These are phyloP conservation scores for Andrena camellia DNA, from an alignment of 2,888 invertebrate species.

Conservation along the genomic window DNA sequence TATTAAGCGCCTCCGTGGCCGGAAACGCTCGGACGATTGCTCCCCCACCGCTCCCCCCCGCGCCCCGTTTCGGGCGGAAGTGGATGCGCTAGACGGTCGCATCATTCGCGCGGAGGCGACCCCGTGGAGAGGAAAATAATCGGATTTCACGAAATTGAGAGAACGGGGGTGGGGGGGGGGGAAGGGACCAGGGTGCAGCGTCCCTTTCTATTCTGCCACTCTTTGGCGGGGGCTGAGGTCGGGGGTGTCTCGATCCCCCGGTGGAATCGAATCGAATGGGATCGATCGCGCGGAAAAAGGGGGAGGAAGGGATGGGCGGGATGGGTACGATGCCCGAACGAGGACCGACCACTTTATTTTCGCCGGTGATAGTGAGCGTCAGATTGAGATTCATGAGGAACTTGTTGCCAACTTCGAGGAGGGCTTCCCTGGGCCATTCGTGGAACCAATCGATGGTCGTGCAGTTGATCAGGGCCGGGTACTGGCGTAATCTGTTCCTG, in stretches of 20 bases:
- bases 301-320: background rate
- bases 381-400: conserved; percentile 91
- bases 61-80: conserved; percentile 4
- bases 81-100: conserved; percentile 61
- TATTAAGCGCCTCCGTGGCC: conserved; percentile 56
- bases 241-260: conserved; percentile 50
- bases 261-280: conserved; percentile 67
- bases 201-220: background rate
- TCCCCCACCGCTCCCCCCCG: background rate
- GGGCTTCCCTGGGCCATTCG: conserved; percentile 95
- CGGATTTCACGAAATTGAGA: conserved; percentile 67
- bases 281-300: conserved; percentile 67
- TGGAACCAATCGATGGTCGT: conserved; percentile 96
- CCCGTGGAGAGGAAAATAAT: conserved; percentile 70
- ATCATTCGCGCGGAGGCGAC: conserved; percentile 53
- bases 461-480: conserved; percentile 94
- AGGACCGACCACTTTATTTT: conserved; percentile 85
- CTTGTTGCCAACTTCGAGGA: conserved; percentile 95
- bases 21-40: conserved; percentile 48
- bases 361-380: conserved; percentile 89
- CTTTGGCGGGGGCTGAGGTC: background rate
- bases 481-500: conserved; percentile 93
- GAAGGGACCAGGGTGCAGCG: background rate
- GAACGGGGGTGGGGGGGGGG: background rate
- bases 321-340: conserved; percentile 16